Percentiles rank a stretch among this genome's conserved stretches.
Evolutionary conservation across 2,888 invertebrate genomes (phyloP).

Genomic region (Osedax fenrisi): DNA sequence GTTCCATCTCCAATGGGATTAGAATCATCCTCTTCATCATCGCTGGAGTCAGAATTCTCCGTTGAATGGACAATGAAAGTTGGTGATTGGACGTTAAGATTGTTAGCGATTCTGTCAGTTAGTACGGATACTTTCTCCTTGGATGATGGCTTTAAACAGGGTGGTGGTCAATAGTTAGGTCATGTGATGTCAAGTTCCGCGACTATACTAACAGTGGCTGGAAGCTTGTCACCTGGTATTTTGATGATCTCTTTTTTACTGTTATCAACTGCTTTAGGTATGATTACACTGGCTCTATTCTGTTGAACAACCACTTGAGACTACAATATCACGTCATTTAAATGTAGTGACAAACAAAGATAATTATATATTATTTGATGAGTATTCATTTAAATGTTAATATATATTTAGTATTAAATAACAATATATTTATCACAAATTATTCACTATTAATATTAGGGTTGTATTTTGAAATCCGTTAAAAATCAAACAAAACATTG

Average conservation of each 20-base stretch:
- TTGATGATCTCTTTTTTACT: background rate
- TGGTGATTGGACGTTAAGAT: background rate
- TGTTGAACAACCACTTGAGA: conserved; percentile 21
- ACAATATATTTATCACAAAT: too few species aligned
- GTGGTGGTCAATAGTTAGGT: too few species aligned
- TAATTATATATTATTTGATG: too few species aligned
- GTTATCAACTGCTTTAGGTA: too few species aligned
- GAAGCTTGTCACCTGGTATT: background rate
- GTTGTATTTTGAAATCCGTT: too few species aligned
- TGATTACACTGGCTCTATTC: conserved; percentile 39
- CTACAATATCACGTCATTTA: too few species aligned
- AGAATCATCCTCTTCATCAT: conserved; percentile 40
- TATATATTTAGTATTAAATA: too few species aligned
- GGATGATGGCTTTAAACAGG: background rate
- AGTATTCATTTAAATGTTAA: too few species aligned
- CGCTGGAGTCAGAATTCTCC: conserved; percentile 26
- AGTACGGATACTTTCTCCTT: background rate
- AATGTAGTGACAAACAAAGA: too few species aligned
- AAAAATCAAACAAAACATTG: too few species aligned
- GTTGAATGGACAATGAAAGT: background rate
- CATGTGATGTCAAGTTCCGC: too few species aligned
- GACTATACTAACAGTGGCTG: background rate
- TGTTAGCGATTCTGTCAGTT: background rate
- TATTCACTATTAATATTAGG: too few species aligned
- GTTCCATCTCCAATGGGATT: conserved; percentile 69